Evolutionary conservation across 2,888 invertebrate species (phyloP), one percentile per base, ranked within the genome.

Genomic region (Mythimna impura): DNA sequence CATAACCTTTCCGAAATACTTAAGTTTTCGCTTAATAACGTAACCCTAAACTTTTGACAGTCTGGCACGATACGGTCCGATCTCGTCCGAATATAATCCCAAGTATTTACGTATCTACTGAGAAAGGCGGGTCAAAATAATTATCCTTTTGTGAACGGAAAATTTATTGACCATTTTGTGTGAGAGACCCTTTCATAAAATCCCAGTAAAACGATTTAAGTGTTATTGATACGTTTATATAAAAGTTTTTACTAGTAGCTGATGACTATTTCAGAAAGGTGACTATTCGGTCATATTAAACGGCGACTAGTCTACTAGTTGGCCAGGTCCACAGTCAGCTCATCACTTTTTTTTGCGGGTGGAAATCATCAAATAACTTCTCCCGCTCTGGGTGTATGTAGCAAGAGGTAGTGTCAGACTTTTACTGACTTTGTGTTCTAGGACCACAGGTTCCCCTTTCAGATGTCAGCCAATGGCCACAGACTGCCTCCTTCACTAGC

Each of bases 11-110:
- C 60, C 40, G 4, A 73, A 79, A 76, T 60, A 69, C 62, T 60
- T 55, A 30, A 71, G 40, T 54, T 52, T 47, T 36, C 40, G 36
- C 36, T 7, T 78, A 78, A 76, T 77, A 77, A 58, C 50, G 55
- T 67, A 76, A 76, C 66, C 73, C 76, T 10, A 81, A 84, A 84
- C 74, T 82, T 84, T 68, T 62, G 66, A 36, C 68, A 65, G 63
- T 61, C 63, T 55, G 50, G 25, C 40, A 34, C 20, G 50, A 58
- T 52, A 25, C 57, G 57, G 40, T 65, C 40, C 57, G 30, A 50
- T 72, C 54, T 65, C 36, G 60, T 52, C 67, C 69, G 67, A 71
- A 57, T n/a, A 70, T 77, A 82, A 84, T 75, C 43, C 58, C 62
- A 66, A 80, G 62, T 76, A 84, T 80, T 80, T 75, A 60, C n/a